Evolutionary conservation across 2,113 vertebrate genomes (phyloP).

Genomic region (Phrynosoma blainvillii): DNA sequence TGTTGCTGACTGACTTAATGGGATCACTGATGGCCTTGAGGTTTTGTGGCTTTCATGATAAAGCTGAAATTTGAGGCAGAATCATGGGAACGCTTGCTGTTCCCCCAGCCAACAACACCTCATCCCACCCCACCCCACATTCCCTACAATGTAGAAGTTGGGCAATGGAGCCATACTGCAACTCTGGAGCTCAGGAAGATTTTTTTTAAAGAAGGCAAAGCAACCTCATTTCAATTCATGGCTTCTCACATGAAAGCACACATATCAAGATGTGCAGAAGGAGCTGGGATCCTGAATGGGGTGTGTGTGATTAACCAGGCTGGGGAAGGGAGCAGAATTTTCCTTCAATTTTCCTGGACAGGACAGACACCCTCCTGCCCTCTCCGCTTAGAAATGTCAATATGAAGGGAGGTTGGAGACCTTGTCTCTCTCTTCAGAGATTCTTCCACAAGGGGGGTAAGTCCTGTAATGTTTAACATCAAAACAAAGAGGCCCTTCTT

Average conservation of each 20-base stretch:
- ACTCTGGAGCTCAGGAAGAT: background rate
- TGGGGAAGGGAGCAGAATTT: background rate
- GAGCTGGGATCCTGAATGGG: background rate
- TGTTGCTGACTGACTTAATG: background rate
- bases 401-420: background rate
- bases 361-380: background rate
- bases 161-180: background rate
- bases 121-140: background rate
- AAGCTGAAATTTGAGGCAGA: background rate
- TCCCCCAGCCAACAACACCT: background rate
- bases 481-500: constrained; percentile 28
- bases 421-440: constrained; percentile 11
- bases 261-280: background rate
- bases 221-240: background rate
- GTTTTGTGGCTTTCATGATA: background rate
- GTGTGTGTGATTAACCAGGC: constrained; percentile 5
- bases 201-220: background rate
- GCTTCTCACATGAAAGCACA: background rate
- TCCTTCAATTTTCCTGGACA: background rate
- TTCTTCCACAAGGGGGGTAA: constrained; percentile 25
- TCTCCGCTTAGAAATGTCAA: background rate
- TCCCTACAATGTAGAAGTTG: no score
- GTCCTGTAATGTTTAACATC: constrained; percentile 42
- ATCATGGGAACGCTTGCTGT: background rate
- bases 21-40: background rate